Evolutionary conservation across 2,888 invertebrate species (phyloP), one percentile per base, ranked within the genome.

Genomic region (Tenthredo livida): DNA sequence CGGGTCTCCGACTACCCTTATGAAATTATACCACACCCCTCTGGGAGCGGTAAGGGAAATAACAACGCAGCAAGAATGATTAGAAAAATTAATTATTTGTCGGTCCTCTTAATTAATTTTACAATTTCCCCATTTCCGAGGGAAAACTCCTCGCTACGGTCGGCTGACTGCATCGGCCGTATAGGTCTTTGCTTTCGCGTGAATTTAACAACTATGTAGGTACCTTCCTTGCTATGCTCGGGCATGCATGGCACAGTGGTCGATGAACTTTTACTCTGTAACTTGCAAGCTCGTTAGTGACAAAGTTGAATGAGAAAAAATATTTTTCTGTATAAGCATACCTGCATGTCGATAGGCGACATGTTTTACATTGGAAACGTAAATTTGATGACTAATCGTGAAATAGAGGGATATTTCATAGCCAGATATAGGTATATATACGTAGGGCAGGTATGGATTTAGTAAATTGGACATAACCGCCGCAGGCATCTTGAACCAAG

Each of bases 21-120:
- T 91, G 90, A 92, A 93, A 93, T 93, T 92, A 67, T 67, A 92
- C 93, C 92, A 92, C 90, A 89, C 90, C 91, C 91, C 91, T 90
- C 89, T 87, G 87, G 87, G 86, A 86, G 86, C 84, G 83, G 84
- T 50, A 85, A 87, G 85, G 85, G 87, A 84, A 85, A 85, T 85
- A 92, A 89, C 89, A 89, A 88, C 88, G 88, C 88, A 87, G 89
- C 89, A 91, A 92, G 91, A 93, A 92, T 93, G 93, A 93, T 93
- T 92, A 92, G 93, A 93, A 93, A 93, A 93, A 93, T 93, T 93
- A 93, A 93, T 93, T 93, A 93, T 93, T 92, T 92, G 90, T 89
- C 90, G 90, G 89, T 92, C 90, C 93, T 92, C 91, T 92, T 93
- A 92, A 93, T 93, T 93, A 93, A 92, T 93, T 93, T 92, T 91